These are phyloP conservation scores for Phrynocephalus vlangalii DNA, from an alignment of 2,797 vertebrate species.

Conservation along the genomic window DNA sequence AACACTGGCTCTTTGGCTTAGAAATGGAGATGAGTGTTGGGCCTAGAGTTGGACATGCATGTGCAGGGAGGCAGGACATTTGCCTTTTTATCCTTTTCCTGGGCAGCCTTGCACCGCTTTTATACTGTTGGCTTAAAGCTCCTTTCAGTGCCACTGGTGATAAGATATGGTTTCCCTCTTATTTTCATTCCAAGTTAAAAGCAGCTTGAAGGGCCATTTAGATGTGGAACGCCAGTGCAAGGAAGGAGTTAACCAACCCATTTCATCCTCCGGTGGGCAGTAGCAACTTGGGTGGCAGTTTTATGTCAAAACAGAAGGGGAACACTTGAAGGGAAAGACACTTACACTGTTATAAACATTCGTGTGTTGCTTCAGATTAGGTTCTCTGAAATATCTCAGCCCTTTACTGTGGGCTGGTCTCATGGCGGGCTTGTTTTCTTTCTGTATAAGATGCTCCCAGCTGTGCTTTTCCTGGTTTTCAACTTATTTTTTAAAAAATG, in stretches of 20 bases:
- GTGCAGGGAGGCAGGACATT: too few species aligned
- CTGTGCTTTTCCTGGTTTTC: slow-evolving; percentile 79
- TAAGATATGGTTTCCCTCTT: not conserved
- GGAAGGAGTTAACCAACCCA: not conserved
- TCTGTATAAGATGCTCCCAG: slow-evolving; percentile 72
- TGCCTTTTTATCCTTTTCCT: not conserved
- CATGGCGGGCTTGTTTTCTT: slow-evolving; percentile 72
- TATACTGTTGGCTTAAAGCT: not conserved
- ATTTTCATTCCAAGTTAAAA: not conserved
- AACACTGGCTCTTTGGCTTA: too few species aligned
- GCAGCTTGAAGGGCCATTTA: not conserved
- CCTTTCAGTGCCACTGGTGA: not conserved
- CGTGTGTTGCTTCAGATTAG: slow-evolving; percentile 12
- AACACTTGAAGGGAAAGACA: not conserved
- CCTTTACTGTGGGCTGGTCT: slow-evolving; percentile 58
- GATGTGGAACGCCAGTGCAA: not conserved
- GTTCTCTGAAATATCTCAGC: slow-evolving; percentile 39
- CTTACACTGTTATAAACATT: not conserved
- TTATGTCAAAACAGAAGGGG: not conserved
- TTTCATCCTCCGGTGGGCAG: not conserved
- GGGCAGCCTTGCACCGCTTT: too few species aligned
- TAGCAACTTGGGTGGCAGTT: not conserved
- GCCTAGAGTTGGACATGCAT: too few species aligned
- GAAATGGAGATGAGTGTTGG: too few species aligned
- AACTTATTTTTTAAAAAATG: slow-evolving; percentile 75